Percentiles rank a stretch among this genome's conserved stretches.
Conservation (phyloP, 2,797 vertebrate genomes). For the Pseudopleuronectes americanus region DNA sequence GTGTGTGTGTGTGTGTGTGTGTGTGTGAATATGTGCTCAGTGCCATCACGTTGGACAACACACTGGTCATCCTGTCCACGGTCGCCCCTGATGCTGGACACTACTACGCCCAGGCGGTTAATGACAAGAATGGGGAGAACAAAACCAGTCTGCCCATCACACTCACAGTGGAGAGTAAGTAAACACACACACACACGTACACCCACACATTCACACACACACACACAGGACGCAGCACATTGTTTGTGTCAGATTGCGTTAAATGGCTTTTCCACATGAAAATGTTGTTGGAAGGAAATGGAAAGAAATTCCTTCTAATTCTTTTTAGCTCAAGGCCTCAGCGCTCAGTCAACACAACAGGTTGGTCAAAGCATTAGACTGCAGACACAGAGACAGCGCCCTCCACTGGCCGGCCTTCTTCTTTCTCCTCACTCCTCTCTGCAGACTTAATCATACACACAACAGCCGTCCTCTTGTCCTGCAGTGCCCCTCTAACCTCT, state of each 20-base stretch:
- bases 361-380: conserved; percentile 15
- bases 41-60: conserved; percentile 97
- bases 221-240: background rate
- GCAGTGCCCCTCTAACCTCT: conserved; percentile 22
- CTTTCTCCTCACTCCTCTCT: background rate
- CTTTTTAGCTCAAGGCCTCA: background rate
- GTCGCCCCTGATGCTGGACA: conserved; percentile 94
- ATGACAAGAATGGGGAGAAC: conserved; percentile 98
- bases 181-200: conserved; percentile 3
- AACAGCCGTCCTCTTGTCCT: conserved; percentile 21
- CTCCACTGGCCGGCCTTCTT: conserved; percentile 49
- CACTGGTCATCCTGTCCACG: conserved; percentile 94
- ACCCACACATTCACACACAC: background rate
- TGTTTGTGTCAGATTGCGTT: no score
- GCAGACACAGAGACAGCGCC: conserved; percentile 66
- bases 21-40: conserved; percentile 73
- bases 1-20: conserved; percentile 15
- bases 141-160: conserved; percentile 96
- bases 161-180: conserved; percentile 93
- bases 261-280: no score
- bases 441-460: background rate
- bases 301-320: no score
- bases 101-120: conserved; percentile 97
- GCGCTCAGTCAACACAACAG: conserved; percentile 7
- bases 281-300: no score